These are phyloP conservation scores for Coenonympha arcania DNA, from an alignment of 2,888 invertebrate species.

Conservation along the genomic window DNA sequence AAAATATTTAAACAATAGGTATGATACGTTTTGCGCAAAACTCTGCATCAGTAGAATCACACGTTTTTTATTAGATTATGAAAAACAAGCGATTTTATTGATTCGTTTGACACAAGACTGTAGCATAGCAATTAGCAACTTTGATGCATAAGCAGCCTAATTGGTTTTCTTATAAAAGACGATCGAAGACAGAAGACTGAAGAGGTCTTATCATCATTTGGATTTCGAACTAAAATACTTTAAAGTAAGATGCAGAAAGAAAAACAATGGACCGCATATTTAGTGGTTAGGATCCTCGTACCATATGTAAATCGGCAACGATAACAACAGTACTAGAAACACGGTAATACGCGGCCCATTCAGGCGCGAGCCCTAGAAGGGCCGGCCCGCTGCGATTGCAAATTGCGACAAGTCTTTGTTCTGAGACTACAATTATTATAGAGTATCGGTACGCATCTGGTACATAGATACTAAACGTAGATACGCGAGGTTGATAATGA, in stretches of 20 bases:
- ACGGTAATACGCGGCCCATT: slow-evolving; percentile 10
- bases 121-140: no score
- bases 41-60: no score
- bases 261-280: slow-evolving; percentile 3
- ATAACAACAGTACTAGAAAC: slow-evolving; percentile 14
- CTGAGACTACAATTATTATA: slow-evolving; percentile 38
- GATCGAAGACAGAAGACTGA: no score
- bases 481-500: slow-evolving; percentile 10
- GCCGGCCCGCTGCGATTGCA: slow-evolving; percentile 58
- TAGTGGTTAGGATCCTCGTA: neutral
- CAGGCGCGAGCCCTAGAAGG: slow-evolving; percentile 45
- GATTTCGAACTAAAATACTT: no score
- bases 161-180: no score
- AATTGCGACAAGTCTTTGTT: slow-evolving; percentile 70
- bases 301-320: slow-evolving; percentile 13
- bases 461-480: slow-evolving; percentile 13
- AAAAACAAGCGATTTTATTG: no score
- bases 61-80: no score
- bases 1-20: no score
- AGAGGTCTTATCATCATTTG: no score
- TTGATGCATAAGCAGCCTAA: no score
- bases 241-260: neutral
- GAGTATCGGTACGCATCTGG: neutral
- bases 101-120: no score
- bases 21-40: no score